Evolutionary conservation across 2,797 vertebrate species (phyloP).

Genomic region (Myotis daubentonii): DNA sequence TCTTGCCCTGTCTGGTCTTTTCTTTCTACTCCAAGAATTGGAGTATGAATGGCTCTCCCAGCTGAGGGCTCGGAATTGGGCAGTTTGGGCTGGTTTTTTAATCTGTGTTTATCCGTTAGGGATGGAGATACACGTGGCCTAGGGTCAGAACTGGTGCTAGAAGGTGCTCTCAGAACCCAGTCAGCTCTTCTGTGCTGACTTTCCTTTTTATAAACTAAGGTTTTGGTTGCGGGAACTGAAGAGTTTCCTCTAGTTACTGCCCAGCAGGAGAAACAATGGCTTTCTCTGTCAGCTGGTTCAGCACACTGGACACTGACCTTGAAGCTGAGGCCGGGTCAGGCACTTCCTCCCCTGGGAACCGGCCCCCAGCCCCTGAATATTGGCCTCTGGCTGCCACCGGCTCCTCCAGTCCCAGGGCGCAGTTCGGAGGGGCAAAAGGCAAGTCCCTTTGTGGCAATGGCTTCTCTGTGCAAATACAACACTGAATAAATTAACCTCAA

Average conservation of each 20-base stretch:
- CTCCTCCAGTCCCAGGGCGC: not conserved
- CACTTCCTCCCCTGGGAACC: not conserved
- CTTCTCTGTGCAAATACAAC: constrained; percentile 79
- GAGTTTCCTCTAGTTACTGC: constrained; percentile 22
- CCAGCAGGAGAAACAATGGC: constrained; percentile 46
- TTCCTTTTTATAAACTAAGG: not conserved
- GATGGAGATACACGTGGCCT: not conserved
- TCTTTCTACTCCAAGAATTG: not conserved
- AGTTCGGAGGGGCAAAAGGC: constrained; percentile 59
- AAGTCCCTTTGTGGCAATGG: constrained; percentile 68
- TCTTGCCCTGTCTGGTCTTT: constrained; percentile 8
- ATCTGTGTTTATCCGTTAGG: not conserved
- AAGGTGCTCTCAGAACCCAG: not conserved
- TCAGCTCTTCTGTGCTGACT: not conserved
- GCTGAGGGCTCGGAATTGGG: not conserved
- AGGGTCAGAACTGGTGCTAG: not conserved
- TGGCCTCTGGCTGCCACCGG: constrained; percentile 23
- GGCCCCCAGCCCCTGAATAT: not conserved
- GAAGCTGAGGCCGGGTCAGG: not conserved
- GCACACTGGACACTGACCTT: constrained; percentile 55
- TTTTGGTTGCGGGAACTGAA: constrained; percentile 40
- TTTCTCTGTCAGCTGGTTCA: constrained; percentile 5
- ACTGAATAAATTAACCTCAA: constrained; percentile 87
- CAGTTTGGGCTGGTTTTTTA: not conserved
- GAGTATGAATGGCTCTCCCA: too few species aligned